Evolutionary conservation across 2,888 invertebrate species (phyloP).

Genomic region (Oligia strigilis): DNA sequence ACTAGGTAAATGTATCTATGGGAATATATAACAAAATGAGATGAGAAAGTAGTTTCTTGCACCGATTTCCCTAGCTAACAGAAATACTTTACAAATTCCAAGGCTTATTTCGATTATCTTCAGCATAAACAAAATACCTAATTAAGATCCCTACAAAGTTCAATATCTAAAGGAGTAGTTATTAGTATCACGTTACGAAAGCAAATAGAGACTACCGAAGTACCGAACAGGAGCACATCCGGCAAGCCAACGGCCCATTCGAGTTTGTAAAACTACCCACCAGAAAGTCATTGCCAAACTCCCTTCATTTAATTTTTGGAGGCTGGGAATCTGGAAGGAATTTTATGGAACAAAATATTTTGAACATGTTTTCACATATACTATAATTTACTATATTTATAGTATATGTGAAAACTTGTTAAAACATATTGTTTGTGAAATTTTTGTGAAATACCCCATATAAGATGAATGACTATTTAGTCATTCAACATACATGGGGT

Average conservation of each 20-base stretch:
- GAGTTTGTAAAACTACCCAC: background rate
- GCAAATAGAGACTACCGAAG: background rate
- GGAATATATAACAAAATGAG: background rate
- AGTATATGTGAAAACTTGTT: no score
- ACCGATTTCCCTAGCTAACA: background rate
- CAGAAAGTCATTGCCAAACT: background rate
- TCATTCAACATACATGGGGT: background rate
- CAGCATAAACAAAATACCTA: background rate
- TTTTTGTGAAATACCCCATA: no score
- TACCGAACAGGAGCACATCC: background rate
- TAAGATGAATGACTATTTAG: no score
- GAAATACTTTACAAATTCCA: background rate
- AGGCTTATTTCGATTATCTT: background rate
- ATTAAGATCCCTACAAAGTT: background rate
- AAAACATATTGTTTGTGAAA: no score
- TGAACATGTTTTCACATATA: background rate
- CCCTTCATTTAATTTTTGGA: background rate
- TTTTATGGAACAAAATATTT: background rate
- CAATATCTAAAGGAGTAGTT: background rate
- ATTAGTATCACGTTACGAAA: background rate
- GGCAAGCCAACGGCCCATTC: background rate
- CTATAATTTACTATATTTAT: background rate
- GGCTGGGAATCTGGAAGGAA: background rate
- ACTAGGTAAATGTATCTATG: background rate
- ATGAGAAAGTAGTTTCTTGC: slow-evolving; percentile 4